Evolutionary conservation across 2,797 vertebrate species (phyloP).

Genomic region (Cichlasoma orientale): DNA sequence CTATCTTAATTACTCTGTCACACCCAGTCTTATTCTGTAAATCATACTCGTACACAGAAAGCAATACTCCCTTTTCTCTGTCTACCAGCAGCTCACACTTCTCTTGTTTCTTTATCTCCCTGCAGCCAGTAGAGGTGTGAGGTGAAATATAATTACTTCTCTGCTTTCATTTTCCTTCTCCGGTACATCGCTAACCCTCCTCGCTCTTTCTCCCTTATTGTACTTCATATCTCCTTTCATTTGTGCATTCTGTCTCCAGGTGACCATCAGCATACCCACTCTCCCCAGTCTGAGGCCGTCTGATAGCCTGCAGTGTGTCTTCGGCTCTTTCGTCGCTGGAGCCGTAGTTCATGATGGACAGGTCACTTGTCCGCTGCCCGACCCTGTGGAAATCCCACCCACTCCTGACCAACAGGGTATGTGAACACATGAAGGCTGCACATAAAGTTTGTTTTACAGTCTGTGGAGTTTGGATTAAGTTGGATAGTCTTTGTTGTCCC

Average conservation of each 20-base stretch:
- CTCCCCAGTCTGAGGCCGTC: constrained; percentile 59
- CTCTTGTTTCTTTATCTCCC: neutral
- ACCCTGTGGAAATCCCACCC: constrained; percentile 74
- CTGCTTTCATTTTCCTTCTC: neutral
- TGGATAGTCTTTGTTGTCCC: too few species aligned
- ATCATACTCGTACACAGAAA: neutral
- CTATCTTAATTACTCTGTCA: constrained; percentile 2
- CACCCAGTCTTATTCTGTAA: neutral
- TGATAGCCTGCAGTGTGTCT: constrained; percentile 62
- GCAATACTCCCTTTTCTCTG: neutral
- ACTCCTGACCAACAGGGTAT: constrained; percentile 86
- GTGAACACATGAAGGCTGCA: neutral
- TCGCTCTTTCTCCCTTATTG: neutral
- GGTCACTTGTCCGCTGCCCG: constrained; percentile 74
- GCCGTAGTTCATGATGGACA: constrained; percentile 17
- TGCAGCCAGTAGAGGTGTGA: neutral
- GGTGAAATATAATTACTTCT: neutral
- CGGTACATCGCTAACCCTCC: neutral
- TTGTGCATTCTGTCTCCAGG: constrained; percentile 51
- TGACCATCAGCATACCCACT: constrained; percentile 65
- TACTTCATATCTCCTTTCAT: neutral
- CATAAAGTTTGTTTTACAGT: neutral
- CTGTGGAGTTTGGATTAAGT: neutral
- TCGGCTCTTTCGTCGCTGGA: fast-evolving
- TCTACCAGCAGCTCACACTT: neutral